phyloP scores from a whole-genome alignment of 2,888 invertebrate species.

The Lycophotia porphyrea region DNA sequence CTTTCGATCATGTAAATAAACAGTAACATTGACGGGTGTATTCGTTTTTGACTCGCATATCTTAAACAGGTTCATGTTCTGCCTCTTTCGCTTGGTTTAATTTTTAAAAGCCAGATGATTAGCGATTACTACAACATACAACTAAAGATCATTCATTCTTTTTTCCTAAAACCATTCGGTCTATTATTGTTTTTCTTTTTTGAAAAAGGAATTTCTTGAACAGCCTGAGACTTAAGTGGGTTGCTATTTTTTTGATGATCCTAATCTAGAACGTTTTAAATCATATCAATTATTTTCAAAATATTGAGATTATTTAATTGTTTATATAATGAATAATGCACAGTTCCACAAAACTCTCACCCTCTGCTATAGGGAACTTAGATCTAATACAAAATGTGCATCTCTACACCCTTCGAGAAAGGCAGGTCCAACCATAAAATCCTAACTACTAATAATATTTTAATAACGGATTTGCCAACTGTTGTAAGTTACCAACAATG shows the following conservation, averaged over 20 bases:
- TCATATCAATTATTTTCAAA: neutral
- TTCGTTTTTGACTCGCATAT: conserved; percentile 18
- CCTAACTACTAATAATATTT: neutral
- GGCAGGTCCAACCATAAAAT: neutral
- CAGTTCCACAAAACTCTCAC: neutral
- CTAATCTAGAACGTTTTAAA: neutral
- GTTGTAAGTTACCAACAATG: neutral
- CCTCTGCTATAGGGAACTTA: neutral
- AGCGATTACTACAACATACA: conserved; percentile 32
- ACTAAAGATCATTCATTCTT: conserved; percentile 47
- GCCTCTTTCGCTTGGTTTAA: neutral
- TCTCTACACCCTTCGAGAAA: neutral
- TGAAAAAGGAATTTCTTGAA: conserved; percentile 22
- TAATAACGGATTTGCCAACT: neutral
- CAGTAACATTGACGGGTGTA: neutral
- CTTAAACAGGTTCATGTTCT: too few relatives aligned
- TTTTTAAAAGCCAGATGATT: conserved; percentile 10
- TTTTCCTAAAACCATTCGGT: conserved; percentile 48
- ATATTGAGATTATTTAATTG: neutral
- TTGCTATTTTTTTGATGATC: neutral
- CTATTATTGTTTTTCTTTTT: conserved; percentile 27
- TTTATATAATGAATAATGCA: neutral
- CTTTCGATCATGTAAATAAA: conserved; percentile 12
- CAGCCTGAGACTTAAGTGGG: neutral
- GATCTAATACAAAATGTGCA: neutral